These are phyloP conservation scores for Galemys pyrenaicus DNA, from an alignment of 2,113 vertebrate species.

Conservation along the genomic window DNA sequence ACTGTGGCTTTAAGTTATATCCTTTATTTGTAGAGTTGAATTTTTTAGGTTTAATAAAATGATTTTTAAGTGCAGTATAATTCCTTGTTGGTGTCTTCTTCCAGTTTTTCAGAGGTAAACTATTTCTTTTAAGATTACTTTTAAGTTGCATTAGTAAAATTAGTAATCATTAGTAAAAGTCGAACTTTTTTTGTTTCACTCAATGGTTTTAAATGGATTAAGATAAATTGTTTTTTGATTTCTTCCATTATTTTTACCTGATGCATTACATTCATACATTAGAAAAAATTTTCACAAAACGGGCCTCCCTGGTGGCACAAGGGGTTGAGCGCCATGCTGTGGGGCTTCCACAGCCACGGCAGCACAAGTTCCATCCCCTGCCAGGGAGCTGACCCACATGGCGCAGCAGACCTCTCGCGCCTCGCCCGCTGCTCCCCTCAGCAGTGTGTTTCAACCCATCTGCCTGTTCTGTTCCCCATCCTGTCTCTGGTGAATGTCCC, in stretches of 20 bases:
- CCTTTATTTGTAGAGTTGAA: not conserved
- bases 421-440: too few relatives aligned
- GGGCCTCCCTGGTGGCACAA: too few relatives aligned
- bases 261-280: not conserved
- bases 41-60: slow-evolving; percentile 42
- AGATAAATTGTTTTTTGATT: slow-evolving; percentile 22
- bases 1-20: not conserved
- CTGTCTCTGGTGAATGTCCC: too few relatives aligned
- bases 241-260: slow-evolving; percentile 28
- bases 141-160: not conserved
- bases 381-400: too few relatives aligned
- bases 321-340: too few relatives aligned
- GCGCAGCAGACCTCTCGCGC: too few relatives aligned
- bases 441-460: too few relatives aligned
- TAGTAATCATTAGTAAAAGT: not conserved
- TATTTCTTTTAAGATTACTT: not conserved
- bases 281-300: not conserved
- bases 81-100: not conserved
- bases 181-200: not conserved
- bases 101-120: slow-evolving; percentile 47
- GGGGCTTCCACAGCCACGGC: too few relatives aligned
- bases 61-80: slow-evolving; percentile 16
- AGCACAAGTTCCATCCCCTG: too few relatives aligned
- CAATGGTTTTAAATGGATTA: slow-evolving; percentile 31
- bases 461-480: too few relatives aligned